These are phyloP conservation scores for Heliangelus exortis DNA, from an alignment of 2,797 vertebrate genomes.

Conservation along the genomic window DNA sequence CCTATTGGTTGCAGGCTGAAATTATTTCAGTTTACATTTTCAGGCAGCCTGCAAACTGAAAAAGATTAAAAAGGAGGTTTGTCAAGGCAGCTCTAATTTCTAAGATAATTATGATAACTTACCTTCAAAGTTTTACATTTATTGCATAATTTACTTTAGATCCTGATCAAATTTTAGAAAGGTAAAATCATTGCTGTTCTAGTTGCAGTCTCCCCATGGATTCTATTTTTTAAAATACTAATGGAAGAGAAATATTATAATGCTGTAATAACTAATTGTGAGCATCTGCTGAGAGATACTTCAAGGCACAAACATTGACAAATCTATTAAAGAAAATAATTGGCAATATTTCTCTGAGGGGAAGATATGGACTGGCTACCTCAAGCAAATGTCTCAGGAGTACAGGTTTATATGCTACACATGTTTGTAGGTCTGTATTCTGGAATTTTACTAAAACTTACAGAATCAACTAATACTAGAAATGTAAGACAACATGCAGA, in stretches of 20 bases:
- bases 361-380: background rate
- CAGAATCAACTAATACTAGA: background rate
- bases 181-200: background rate
- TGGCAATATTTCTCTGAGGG: background rate
- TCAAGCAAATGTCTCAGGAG: background rate
- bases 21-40: background rate
- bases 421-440: background rate
- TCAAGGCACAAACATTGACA: background rate
- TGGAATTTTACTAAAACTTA: slow-evolving; percentile 3
- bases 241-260: background rate
- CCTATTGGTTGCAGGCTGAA: background rate
- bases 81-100: background rate
- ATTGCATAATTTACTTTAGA: background rate
- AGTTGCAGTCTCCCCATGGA: background rate
- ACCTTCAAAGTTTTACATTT: background rate
- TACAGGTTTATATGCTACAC: background rate
- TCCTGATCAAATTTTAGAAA: background rate
- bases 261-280: background rate
- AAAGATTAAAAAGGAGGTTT: background rate
- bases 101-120: background rate
- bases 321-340: background rate
- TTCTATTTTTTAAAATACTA: background rate
- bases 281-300: background rate
- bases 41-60: background rate
- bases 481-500: background rate